These are phyloP conservation scores for Promerops cafer DNA, from an alignment of 2,113 vertebrate species.

Conservation along the genomic window DNA sequence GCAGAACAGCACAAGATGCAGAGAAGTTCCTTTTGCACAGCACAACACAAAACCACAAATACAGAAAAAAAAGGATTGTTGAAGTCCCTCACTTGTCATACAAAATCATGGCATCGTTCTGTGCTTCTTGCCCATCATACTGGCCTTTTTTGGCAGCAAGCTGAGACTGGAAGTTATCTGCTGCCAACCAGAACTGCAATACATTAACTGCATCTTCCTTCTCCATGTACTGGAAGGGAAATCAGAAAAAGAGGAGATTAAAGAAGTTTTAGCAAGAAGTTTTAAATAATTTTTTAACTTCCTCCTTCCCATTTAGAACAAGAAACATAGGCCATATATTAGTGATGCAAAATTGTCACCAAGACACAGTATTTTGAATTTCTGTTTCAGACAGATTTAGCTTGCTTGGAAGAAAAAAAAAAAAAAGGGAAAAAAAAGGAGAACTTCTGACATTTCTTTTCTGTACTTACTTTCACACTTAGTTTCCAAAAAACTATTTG, in stretches of 20 bases:
- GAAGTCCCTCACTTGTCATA: conserved; percentile 89
- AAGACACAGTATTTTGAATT: not conserved
- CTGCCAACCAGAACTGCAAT: conserved; percentile 96
- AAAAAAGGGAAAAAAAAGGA: too few species aligned
- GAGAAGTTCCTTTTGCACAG: not conserved
- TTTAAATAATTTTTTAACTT: not conserved
- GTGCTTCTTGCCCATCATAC: conserved; percentile 97
- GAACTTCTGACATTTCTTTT: not conserved
- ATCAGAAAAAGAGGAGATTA: not conserved
- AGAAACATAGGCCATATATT: not conserved
- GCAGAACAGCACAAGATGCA: not conserved
- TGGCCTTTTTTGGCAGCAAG: conserved; percentile 96
- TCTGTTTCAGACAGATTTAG: not conserved
- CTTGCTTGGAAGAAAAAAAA: not conserved
- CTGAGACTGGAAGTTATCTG: conserved; percentile 98
- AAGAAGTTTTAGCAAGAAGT: not conserved
- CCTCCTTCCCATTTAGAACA: not conserved
- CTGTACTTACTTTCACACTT: not conserved
- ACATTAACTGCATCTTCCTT: conserved; percentile 97
- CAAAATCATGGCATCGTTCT: conserved; percentile 98
- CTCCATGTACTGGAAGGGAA: conserved; percentile 89
- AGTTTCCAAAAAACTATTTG: not conserved
- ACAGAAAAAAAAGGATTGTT: not conserved
- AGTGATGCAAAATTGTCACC: not conserved
- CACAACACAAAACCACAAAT: not conserved